These are phyloP conservation scores for Lasiurus cinereus DNA, from an alignment of 2,113 vertebrate genomes.

Conservation along the genomic window DNA sequence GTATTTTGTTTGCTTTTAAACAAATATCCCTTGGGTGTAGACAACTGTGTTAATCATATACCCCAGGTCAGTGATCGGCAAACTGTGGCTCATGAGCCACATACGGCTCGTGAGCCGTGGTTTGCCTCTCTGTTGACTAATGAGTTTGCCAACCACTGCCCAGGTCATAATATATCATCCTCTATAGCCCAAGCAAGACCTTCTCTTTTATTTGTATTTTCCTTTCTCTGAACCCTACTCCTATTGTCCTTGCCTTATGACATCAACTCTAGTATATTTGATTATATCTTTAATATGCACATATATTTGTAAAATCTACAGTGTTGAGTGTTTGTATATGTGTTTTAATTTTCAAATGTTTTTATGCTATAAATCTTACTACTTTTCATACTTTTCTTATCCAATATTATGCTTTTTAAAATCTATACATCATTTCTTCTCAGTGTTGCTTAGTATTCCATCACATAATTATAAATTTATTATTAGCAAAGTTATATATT, in stretches of 20 bases:
- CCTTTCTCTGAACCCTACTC: not conserved
- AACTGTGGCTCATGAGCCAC: too few relatives aligned
- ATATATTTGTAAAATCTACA: conserved; percentile 22
- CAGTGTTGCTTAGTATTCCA: not conserved
- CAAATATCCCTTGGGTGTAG: not conserved
- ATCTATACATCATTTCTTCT: not conserved
- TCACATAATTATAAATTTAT: not conserved
- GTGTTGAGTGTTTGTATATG: not conserved
- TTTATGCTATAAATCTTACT: not conserved
- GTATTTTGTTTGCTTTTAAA: conserved; percentile 13
- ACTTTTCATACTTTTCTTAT: not conserved
- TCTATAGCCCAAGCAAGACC: not conserved
- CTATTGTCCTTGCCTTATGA: not conserved
- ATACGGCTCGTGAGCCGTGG: too few relatives aligned
- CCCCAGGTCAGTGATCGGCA: not conserved
- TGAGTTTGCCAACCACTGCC: not conserved
- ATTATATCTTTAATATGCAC: conserved; percentile 27
- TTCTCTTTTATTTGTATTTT: conserved; percentile 33
- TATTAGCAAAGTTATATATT: not conserved
- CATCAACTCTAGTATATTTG: not conserved
- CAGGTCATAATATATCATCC: not conserved
- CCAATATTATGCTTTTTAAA: not conserved
- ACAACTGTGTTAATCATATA: not conserved
- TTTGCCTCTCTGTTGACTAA: too few relatives aligned
- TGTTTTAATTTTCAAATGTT: conserved; percentile 14